Evolutionary conservation across 2,888 invertebrate genomes (phyloP).

Genomic region (Dolomedes plantarius): DNA sequence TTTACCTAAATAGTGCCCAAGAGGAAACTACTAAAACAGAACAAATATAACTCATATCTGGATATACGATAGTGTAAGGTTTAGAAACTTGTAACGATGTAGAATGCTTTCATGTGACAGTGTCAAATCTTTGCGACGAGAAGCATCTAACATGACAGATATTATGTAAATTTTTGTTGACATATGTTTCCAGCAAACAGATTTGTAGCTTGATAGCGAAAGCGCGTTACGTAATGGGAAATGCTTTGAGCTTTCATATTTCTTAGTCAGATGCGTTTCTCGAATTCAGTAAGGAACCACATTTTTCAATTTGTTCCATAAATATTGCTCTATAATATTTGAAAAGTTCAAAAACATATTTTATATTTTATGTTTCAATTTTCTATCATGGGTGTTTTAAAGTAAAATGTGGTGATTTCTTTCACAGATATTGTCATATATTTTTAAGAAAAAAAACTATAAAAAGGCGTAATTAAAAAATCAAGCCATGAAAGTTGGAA

Average conservation of each 20-base stretch:
- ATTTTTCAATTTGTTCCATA: not conserved
- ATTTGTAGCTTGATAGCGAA: not conserved
- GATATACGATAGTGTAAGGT: not conserved
- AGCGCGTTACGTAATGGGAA: not conserved
- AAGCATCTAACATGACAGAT: not conserved
- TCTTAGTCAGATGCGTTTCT: not conserved
- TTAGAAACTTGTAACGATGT: not conserved
- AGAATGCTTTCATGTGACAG: not conserved
- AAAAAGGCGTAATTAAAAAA: too few species aligned
- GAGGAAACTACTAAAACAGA: too few species aligned
- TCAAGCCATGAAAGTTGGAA: too few species aligned
- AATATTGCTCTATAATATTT: not conserved
- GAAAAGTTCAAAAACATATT: not conserved
- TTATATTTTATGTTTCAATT: not conserved
- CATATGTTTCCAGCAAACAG: not conserved
- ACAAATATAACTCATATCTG: not conserved
- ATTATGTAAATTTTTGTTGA: not conserved
- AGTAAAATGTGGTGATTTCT: too few species aligned
- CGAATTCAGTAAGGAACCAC: not conserved
- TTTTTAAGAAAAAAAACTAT: too few species aligned
- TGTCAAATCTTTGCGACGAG: not conserved
- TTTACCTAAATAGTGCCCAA: too few species aligned
- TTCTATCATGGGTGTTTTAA: not conserved
- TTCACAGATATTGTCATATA: too few species aligned
- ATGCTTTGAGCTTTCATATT: not conserved